These are phyloP conservation scores for Hippocampus comes DNA, from an alignment of 2,113 vertebrate genomes.

Conservation along the genomic window DNA sequence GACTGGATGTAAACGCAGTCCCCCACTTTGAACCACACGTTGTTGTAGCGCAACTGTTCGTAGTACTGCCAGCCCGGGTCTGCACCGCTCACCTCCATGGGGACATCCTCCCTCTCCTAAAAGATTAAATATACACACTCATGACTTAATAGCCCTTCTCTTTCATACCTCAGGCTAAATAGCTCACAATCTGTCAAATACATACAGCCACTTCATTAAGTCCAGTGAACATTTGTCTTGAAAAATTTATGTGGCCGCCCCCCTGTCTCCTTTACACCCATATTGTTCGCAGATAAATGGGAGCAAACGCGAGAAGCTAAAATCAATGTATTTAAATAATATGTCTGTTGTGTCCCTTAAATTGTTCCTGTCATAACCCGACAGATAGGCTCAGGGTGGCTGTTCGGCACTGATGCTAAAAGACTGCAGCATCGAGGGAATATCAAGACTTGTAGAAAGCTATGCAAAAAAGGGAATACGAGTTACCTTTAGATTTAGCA, in stretches of 20 bases:
- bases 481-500: background rate
- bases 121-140: conserved; percentile 5
- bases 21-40: conserved; percentile 91
- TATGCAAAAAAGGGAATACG: too few species aligned
- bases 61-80: conserved; percentile 90
- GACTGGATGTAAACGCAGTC: conserved; percentile 95
- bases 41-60: conserved; percentile 89
- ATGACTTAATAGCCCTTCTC: conserved; percentile 3
- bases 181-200: background rate
- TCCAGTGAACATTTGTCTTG: background rate
- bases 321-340: background rate
- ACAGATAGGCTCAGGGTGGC: background rate
- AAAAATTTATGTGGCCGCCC: background rate
- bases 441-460: background rate
- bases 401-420: background rate
- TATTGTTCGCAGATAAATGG: background rate
- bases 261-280: background rate
- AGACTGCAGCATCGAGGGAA: background rate
- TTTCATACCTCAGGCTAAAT: background rate
- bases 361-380: background rate
- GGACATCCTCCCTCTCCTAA: conserved; percentile 92
- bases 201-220: background rate
- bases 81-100: conserved; percentile 86
- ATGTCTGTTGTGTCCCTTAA: background rate
- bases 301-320: background rate